Evolutionary conservation across 2,797 vertebrate genomes (phyloP), one percentile per base, ranked within the genome.

Genomic region (Urocyon cinereoargenteus): DNA sequence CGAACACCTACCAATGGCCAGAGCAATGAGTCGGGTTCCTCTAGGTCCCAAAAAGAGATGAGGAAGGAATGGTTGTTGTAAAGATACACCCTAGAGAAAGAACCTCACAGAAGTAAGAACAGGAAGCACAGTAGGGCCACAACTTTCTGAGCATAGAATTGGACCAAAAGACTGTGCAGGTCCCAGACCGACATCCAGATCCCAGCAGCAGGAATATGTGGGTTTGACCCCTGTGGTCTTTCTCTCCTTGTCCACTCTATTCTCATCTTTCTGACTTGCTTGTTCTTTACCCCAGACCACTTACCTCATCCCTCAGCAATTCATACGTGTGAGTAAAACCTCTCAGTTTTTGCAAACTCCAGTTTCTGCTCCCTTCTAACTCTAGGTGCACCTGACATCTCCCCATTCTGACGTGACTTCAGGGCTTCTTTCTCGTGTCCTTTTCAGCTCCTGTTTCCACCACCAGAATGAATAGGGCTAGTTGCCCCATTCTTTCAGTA

Each of bases 71-170:
- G 70, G 7, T 24, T 16, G 15, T 18, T 82, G 11, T 57, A 34
- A 72, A 49, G 75, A 88, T 12, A 81, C 26, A 61, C 1, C 4
- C 16, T 51, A 36, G 51, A 77, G 57, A 85, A 93, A 73, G 36
- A 86, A 59, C 26, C 61, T 88, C 64, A 26, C 16, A 72, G 77
- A 85, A 90, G 55, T 55, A 84, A 81, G 53, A 94, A 57, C 53
- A 86, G 53, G 26, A 49, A 62, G 16, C 40, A 51, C 26, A 7
- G 36, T 34, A 16, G 40, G 34, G 8, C 1, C 70, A 94, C 84
- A 81, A 6, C 4, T 78, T 77, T 68, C 72, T 70, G 45, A 92
- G 28, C 40, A 59, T 0, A 14, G 68, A 68, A 6, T 1, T 19
- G 34, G 28, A 75, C 51, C 73, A 73, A 81, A 77, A 77, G 22